These are phyloP conservation scores for Mythimna pallens DNA, from an alignment of 2,888 invertebrate species.

Conservation along the genomic window DNA sequence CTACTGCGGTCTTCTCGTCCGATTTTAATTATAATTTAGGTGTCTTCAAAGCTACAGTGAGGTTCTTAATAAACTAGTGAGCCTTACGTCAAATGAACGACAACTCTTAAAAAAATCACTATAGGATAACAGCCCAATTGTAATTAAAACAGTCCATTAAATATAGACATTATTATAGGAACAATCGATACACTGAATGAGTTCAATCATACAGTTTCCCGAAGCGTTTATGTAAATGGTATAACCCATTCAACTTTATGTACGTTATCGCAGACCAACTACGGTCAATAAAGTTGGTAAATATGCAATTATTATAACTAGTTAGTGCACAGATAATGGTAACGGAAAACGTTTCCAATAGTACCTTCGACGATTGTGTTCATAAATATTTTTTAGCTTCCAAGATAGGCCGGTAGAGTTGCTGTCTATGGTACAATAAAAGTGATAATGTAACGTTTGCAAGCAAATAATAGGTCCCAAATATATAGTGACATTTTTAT, in stretches of 20 bases:
- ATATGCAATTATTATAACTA: constrained; percentile 65
- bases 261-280: constrained; percentile 61
- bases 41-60: too few relatives aligned
- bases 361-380: constrained; percentile 33
- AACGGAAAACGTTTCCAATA: constrained; percentile 35
- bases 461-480: background rate
- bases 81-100: background rate
- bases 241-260: constrained; percentile 61
- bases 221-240: constrained; percentile 63
- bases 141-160: background rate
- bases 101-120: background rate
- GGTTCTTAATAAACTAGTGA: too few relatives aligned
- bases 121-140: background rate
- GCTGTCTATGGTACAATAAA: constrained; percentile 12
- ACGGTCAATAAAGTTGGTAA: constrained; percentile 62
- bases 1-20: too few relatives aligned
- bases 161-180: constrained; percentile 6
- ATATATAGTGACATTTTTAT: background rate
- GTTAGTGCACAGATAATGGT: constrained; percentile 54
- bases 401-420: constrained; percentile 23
- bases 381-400: constrained; percentile 44
- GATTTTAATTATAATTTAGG: too few relatives aligned
- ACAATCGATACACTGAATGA: constrained; percentile 31
- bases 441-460: constrained; percentile 3
- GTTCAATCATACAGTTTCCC: constrained; percentile 52